Evolutionary conservation across 2,797 vertebrate species (phyloP).

Genomic region (Semaprochilodus insignis): DNA sequence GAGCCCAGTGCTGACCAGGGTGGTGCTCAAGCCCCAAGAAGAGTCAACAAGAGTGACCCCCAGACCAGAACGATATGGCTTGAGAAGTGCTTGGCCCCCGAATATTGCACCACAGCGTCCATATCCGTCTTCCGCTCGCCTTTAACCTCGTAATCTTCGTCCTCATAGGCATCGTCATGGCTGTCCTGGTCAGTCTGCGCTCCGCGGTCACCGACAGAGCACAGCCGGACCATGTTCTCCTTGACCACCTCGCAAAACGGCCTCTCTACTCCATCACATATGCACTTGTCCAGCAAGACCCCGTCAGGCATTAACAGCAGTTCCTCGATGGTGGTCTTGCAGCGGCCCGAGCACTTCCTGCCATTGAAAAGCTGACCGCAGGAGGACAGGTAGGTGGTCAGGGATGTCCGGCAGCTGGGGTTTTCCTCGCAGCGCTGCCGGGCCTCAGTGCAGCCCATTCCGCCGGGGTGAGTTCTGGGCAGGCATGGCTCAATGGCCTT

Average conservation of each 20-base stretch:
- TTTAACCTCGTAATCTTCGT: conserved; percentile 75
- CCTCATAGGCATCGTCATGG: conserved; percentile 74
- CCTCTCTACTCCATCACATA: conserved; percentile 83
- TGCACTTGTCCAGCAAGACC: conserved; percentile 77
- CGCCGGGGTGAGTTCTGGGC: conserved; percentile 74
- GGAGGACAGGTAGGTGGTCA: conserved; percentile 78
- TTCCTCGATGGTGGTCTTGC: conserved; percentile 79
- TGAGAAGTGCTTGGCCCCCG: conserved; percentile 51
- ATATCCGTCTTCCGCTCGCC: conserved; percentile 63
- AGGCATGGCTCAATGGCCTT: conserved; percentile 80
- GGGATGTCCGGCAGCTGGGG: conserved; percentile 73
- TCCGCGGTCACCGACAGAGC: conserved; percentile 72
- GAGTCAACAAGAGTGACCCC: conserved; percentile 13
- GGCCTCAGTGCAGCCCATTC: conserved; percentile 83
- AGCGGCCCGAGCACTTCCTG: conserved; percentile 78
- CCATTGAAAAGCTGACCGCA: conserved; percentile 87
- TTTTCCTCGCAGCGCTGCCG: conserved; percentile 81
- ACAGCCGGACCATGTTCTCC: conserved; percentile 83
- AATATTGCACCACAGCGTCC: conserved; percentile 45
- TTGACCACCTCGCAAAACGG: conserved; percentile 86
- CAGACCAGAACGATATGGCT: conserved; percentile 30
- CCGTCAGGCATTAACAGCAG: conserved; percentile 81
- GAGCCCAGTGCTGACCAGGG: neutral
- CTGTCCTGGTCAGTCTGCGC: conserved; percentile 68
- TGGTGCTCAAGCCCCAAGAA: conserved; percentile 14